These are phyloP conservation scores for Unio delphinus DNA, from an alignment of 2,888 invertebrate species.

Conservation along the genomic window DNA sequence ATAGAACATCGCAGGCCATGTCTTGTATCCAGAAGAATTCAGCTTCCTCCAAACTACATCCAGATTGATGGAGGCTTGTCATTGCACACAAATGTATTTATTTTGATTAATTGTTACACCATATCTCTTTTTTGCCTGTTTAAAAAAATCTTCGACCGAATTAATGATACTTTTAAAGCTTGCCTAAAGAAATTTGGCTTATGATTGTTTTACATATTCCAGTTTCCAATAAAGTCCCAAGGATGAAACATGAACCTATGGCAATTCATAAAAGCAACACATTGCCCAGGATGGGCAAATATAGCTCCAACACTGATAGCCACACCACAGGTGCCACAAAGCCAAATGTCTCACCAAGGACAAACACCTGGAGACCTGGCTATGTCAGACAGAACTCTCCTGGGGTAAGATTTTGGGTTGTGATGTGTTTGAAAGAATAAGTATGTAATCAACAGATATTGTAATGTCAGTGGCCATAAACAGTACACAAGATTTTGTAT, in stretches of 20 bases:
- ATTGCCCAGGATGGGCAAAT: conserved; percentile 40
- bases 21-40: too few relatives aligned
- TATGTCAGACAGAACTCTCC: conserved; percentile 24
- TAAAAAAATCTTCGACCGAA: conserved; percentile 17
- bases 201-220: conserved; percentile 12
- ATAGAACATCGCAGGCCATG: too few relatives aligned
- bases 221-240: conserved; percentile 54
- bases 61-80: too few relatives aligned
- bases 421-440: too few relatives aligned
- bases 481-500: too few relatives aligned
- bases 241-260: conserved; percentile 52
- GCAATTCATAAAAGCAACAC: conserved; percentile 60
- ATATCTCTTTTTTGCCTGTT: conserved; percentile 2
- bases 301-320: conserved; percentile 11
- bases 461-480: too few relatives aligned
- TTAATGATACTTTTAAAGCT: not conserved
- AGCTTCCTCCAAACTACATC: too few relatives aligned
- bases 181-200: not conserved
- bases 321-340: conserved; percentile 11
- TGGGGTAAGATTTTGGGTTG: conserved; percentile 10
- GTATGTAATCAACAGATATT: too few relatives aligned
- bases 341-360: conserved; percentile 24
- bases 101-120: conserved; percentile 10
- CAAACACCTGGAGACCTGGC: conserved; percentile 28
- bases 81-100: not conserved